Base-by-base conservation (phyloP, 1,140 invertebrate genomes). In the Trichonephila clavata region DNA sequence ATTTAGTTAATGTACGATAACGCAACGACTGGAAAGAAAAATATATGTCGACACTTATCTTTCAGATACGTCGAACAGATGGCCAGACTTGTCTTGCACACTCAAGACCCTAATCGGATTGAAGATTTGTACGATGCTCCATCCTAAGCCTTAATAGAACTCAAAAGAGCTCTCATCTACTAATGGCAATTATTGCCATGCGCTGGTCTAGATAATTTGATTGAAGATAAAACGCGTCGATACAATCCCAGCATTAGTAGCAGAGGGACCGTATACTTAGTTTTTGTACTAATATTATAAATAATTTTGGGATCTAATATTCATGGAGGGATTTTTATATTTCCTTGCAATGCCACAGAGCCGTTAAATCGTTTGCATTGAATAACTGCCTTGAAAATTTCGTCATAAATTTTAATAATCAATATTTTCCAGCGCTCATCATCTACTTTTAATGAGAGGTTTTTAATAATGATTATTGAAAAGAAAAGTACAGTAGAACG, bases 101-200 rank as follows among this genome's bases (percentile, higher is more conserved):
- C 50, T 68, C 65, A 39, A 27, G 71, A 77, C 32, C 27, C 24
- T 77, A 77, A 77, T 77, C 71, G 6, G 71, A 77, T 77, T 77
- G 71, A 77, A 77, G 71, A 32, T 39, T 16, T 0, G 24, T 32
- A 77, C 32, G 71, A 77, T 39, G 71, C 27, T 77, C 32, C 71
- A 32, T 77, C 14, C 32, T 27, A 24, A 68, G 3, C 71, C 14
- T 16, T 18, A 20, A 18, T 18, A 32, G 27, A 39, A 27, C 32
- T 32, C 27, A 7, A 77, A 20, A 32, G 27, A 27, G 71, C 32
- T 77, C 27, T 32, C 71, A 77, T 39, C 32, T 77, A 77, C 32
- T 77, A 77, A 77, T 77, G 71, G 14, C 71, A 77, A 32, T 77
- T 77, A 77, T 39, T 77, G 24, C 7, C 32, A 32, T 13, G 71